These are phyloP conservation scores for Nautilus pompilius DNA, from an alignment of 1,140 invertebrate genomes.

Conservation along the genomic window DNA sequence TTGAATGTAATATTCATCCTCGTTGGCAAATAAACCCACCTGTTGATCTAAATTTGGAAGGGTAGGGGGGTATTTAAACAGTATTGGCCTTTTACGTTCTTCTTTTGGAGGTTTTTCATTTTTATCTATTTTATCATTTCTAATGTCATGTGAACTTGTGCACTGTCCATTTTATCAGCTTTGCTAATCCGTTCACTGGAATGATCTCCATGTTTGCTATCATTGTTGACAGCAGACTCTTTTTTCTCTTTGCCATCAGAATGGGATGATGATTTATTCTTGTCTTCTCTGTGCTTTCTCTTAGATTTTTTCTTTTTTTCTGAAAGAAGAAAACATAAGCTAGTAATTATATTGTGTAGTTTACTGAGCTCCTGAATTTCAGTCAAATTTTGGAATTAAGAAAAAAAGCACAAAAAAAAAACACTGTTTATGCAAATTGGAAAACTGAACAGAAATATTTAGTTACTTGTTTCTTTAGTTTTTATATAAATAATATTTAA, in stretches of 20 bases:
- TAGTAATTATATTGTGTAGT: no score
- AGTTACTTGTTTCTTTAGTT: no score
- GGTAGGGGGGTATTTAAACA: constrained; percentile 30
- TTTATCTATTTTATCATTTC: constrained; percentile 10
- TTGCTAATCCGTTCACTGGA: constrained; percentile 20
- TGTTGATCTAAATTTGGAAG: constrained; percentile 40
- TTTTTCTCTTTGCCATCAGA: not conserved
- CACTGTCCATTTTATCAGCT: constrained; percentile 25
- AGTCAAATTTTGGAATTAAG: no score
- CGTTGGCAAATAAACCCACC: constrained; percentile 28
- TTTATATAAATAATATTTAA: no score
- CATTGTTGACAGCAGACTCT: not conserved
- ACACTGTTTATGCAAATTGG: no score
- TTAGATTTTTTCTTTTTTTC: constrained; percentile 6
- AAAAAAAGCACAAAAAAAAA: no score
- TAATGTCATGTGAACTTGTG: constrained; percentile 1
- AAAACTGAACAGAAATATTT: no score
- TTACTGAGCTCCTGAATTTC: no score
- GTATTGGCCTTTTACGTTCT: constrained; percentile 34
- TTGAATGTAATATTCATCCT: no score
- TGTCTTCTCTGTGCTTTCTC: constrained; percentile 6
- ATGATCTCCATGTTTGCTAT: constrained; percentile 6
- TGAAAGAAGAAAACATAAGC: not conserved
- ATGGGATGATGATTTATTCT: constrained; percentile 3
- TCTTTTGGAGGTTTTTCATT: constrained; percentile 9